Evolutionary conservation across 1,140 invertebrate genomes (phyloP).

Genomic region (Neomicropteryx cornuta): DNA sequence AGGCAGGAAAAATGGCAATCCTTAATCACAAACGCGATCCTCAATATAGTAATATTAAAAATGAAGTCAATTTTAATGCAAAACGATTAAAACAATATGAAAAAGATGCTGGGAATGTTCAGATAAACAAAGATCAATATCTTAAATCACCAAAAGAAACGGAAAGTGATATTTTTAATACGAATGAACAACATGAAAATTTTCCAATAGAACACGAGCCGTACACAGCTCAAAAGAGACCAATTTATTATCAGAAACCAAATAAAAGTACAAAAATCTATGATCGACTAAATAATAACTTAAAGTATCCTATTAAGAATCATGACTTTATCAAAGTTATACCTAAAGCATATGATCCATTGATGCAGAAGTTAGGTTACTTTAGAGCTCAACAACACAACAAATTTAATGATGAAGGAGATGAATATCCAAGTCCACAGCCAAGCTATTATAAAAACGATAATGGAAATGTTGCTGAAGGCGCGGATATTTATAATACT

Average conservation of each 20-base stretch:
- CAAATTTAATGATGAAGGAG: constrained; percentile 31
- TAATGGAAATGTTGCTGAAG: constrained; percentile 19
- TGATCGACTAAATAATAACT: constrained; percentile 24
- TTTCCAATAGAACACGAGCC: constrained; percentile 26
- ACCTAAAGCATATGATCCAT: constrained; percentile 28
- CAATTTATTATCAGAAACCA: constrained; percentile 26
- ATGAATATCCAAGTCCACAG: constrained; percentile 32
- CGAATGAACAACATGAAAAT: constrained; percentile 25
- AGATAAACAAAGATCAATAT: constrained; percentile 24
- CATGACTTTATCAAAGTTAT: constrained; percentile 30
- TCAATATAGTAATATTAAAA: constrained; percentile 26
- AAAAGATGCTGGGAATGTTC: constrained; percentile 22
- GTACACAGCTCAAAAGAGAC: constrained; percentile 25
- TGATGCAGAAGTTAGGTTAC: constrained; percentile 27
- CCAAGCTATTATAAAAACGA: no score
- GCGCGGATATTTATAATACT: constrained; percentile 33
- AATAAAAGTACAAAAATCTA: constrained; percentile 19
- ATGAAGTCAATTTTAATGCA: constrained; percentile 27
- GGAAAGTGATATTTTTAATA: constrained; percentile 20
- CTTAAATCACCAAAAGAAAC: constrained; percentile 25
- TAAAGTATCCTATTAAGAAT: constrained; percentile 30
- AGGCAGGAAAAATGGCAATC: constrained; percentile 26
- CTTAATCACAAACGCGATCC: constrained; percentile 32
- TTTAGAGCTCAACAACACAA: constrained; percentile 30
- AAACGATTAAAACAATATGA: constrained; percentile 28